Percentiles rank a stretch among this genome's conserved stretches.
These are phyloP conservation scores for Urosaurus nigricauda DNA, from an alignment of 2,797 vertebrate species.

Conservation along the genomic window DNA sequence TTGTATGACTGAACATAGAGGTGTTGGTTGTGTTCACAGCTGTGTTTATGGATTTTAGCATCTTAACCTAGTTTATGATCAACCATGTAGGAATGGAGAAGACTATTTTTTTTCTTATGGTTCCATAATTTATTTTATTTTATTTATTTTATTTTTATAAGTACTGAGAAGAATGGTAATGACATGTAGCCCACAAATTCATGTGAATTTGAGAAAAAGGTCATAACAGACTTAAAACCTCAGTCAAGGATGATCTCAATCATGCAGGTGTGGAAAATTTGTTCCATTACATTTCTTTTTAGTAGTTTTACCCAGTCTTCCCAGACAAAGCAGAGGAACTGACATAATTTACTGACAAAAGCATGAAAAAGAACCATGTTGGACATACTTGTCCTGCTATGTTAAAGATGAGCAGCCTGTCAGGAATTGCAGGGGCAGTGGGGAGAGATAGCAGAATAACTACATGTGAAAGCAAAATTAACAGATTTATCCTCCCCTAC, in stretches of 20 bases:
- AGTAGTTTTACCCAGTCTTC: background rate
- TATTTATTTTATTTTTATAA: too few species aligned
- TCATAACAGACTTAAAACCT: background rate
- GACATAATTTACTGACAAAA: background rate
- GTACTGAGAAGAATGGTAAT: background rate
- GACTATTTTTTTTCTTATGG: constrained; percentile 12
- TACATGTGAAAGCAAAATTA: too few species aligned
- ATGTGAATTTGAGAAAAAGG: background rate
- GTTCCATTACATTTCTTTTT: background rate
- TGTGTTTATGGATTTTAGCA: constrained; percentile 24
- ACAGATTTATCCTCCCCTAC: too few species aligned
- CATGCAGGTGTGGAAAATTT: background rate
- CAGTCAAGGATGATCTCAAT: background rate
- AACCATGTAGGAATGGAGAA: constrained; percentile 7
- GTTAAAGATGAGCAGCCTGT: too few species aligned
- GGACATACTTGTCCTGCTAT: too few species aligned
- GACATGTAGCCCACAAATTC: background rate
- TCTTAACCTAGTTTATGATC: constrained; percentile 17
- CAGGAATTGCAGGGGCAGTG: too few species aligned
- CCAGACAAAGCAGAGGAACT: background rate
- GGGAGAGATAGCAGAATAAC: too few species aligned
- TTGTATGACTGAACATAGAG: constrained; percentile 3
- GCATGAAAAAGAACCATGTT: too few species aligned
- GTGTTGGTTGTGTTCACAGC: constrained; percentile 14
- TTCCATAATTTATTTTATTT: too few species aligned